Conservation (phyloP, 1,140 invertebrate genomes). For the Diploscapter pachys region DNA sequence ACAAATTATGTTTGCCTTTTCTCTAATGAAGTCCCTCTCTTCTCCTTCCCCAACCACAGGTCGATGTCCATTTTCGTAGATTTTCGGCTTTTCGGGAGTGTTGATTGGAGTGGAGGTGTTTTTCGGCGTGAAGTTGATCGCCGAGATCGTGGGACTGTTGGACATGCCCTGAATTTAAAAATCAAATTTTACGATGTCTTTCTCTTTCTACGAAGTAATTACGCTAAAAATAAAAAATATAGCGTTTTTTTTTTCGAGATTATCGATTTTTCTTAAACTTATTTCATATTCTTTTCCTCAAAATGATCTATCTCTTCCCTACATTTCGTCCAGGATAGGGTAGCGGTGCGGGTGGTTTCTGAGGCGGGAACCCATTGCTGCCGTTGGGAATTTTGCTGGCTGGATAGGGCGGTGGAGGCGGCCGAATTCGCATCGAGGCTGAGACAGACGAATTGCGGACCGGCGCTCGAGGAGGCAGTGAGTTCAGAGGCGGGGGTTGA, state of each 20-base stretch:
- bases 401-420: conserved; percentile 14
- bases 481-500: neutral
- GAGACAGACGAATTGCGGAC: conserved; percentile 20
- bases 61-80: conserved; percentile 19
- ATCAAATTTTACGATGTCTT: too few species aligned
- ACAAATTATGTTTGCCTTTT: conserved; percentile 3
- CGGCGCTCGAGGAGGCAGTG: conserved; percentile 23
- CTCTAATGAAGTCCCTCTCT: conserved; percentile 19
- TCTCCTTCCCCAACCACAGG: conserved; percentile 30
- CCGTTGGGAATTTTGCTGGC: conserved; percentile 3
- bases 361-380: neutral
- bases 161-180: too few species aligned
- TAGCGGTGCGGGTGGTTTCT: neutral
- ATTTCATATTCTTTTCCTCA: neutral
- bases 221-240: too few species aligned
- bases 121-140: conserved; percentile 23
- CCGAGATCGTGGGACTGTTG: neutral
- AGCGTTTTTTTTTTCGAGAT: neutral
- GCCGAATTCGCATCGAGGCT: conserved; percentile 15
- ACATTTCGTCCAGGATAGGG: neutral
- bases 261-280: neutral
- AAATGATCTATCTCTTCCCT: neutral
- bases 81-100: conserved; percentile 4
- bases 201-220: too few species aligned
- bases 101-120: conserved; percentile 29